Evolutionary conservation across 2,113 vertebrate species (phyloP), one percentile per base, ranked within the genome.

Genomic region (Rhinoptilus africanus): DNA sequence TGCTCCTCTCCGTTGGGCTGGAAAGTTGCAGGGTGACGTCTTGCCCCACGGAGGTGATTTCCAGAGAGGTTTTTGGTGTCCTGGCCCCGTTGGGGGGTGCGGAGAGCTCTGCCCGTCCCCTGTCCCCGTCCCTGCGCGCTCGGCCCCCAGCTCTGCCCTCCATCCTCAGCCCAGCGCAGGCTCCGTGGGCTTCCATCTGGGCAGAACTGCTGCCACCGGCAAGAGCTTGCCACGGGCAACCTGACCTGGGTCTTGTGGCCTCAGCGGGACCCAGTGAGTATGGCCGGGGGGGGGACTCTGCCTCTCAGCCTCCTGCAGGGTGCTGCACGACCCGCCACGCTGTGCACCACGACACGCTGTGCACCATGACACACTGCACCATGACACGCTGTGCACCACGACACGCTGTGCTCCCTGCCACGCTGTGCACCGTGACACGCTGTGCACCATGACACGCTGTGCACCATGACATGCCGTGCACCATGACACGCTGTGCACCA

Each of bases 1-100:
- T 4, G 0, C 6, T 4, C 56, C 1, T 3, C 45, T 32, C 6
- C 14, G 22, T 43, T 4, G 7, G 60, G 2, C 18, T 10, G 26
- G 9, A 3, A n/a, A n/a, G 28, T 2, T 16, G 41, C 26, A 1
- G 1, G 8, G 28, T 4, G n/a, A 8, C 48, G 54, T 35, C 23
- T 28, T 30, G 27, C 30, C 10, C 8, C 8, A 3, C 7, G 10
- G 56, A 26, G 34, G 50, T 51, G 68, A 66, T 73, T 37, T 47
- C 73, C 21, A 16, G 1, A 2, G 14, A 16, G 60, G 24, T 32
- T 73, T 43, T n/a, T 8, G 14, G 84, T 35, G 8, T 20, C 27
- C 28, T 12, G 26, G 6, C 26, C 10, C 62, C 1, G 8, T 35
- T 37, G 6, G 7, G 4, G 14, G n/a, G 5, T 15, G 53, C 18